These are phyloP conservation scores for Brachyistius frenatus DNA, from an alignment of 2,113 vertebrate genomes.

Conservation along the genomic window DNA sequence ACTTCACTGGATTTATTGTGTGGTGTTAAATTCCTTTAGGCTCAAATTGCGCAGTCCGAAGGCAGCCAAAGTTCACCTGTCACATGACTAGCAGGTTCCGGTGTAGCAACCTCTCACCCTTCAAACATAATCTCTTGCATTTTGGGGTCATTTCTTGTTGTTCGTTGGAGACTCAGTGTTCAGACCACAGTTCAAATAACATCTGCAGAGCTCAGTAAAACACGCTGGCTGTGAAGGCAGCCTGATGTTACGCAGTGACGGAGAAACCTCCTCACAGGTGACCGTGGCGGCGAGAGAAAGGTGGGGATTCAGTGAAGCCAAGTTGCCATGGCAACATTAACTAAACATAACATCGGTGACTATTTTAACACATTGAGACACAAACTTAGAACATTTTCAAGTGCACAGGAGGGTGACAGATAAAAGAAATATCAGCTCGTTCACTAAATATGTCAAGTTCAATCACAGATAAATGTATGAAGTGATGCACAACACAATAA, in stretches of 20 bases:
- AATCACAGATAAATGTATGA: too few relatives aligned
- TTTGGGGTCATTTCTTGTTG: background rate
- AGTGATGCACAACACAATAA: too few relatives aligned
- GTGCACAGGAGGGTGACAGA: background rate
- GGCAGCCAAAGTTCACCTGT: background rate
- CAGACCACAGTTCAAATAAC: background rate
- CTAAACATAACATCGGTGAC: background rate
- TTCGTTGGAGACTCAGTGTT: background rate
- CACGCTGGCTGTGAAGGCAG: background rate
- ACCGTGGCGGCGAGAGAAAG: background rate
- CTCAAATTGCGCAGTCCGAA: background rate
- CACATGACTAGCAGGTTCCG: background rate
- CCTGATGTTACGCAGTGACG: too few relatives aligned
- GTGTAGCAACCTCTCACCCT: background rate
- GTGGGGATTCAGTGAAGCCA: background rate
- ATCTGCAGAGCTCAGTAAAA: background rate
- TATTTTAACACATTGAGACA: background rate
- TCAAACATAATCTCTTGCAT: background rate
- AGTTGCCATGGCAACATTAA: constrained; percentile 12
- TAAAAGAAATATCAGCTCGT: too few relatives aligned
- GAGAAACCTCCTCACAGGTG: constrained; percentile 13
- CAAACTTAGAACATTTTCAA: background rate
- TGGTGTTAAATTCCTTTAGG: background rate
- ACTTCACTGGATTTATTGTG: background rate
- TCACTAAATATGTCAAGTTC: background rate